These are phyloP conservation scores for Galaxea fascicularis DNA, from an alignment of 92 coral and sea anemone genomes.

Conservation along the genomic window DNA sequence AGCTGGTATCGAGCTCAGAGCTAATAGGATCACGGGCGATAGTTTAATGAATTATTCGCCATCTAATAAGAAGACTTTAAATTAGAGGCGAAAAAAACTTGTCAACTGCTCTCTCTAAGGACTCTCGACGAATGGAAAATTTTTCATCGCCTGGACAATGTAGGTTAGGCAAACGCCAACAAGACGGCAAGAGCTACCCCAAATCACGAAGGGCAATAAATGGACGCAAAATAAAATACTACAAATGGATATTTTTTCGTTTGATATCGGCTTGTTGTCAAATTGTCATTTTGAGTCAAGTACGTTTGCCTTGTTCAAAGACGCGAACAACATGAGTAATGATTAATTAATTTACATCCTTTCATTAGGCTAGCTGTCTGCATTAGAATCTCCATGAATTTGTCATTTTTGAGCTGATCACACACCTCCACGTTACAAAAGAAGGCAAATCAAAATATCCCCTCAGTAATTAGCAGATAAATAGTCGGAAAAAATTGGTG, in stretches of 20 bases:
- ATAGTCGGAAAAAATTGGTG: background rate
- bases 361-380: conserved; percentile 28
- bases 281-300: conserved; percentile 51
- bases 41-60: conserved; percentile 79
- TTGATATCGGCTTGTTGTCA: conserved; percentile 44
- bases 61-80: conserved; percentile 73
- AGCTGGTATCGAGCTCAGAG: conserved; percentile 74
- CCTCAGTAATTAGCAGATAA: background rate
- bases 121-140: conserved; percentile 23
- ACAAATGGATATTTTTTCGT: conserved; percentile 3
- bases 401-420: conserved; percentile 19
- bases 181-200: background rate
- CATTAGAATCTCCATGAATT: conserved; percentile 27
- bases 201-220: background rate
- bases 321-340: conserved; percentile 33
- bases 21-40: conserved; percentile 83
- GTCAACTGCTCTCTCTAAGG: conserved; percentile 6
- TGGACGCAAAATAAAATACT: background rate
- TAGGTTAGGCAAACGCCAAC: background rate
- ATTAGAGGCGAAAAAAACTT: conserved; percentile 46
- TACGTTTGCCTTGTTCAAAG: conserved; percentile 53
- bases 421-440: background rate
- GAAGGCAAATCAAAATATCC: conserved; percentile 9
- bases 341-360: conserved; percentile 51
- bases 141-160: conserved; percentile 41